Base-by-base conservation (phyloP, 2,888 invertebrate species). In the Lithophane ornitopus region DNA sequence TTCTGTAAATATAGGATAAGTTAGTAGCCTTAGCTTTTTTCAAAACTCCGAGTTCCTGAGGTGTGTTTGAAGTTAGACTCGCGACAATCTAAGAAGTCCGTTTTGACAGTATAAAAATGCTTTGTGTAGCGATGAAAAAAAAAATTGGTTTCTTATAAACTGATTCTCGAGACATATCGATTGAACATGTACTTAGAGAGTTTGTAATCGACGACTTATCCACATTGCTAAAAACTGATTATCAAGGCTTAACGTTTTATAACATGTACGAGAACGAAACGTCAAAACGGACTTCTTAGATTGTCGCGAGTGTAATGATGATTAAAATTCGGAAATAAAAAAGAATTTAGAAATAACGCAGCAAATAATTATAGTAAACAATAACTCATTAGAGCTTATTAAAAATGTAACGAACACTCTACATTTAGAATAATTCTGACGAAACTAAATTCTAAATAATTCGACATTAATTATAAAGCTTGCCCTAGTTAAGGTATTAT, bases 391-490 rank as follows among this genome's bases (percentile, higher is more conserved):
- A 26, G 26, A 58, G 26, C 2, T 56, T 8, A 8, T 0, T 16
- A 26, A 26, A 58, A 11, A 58, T 58, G 0, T 34, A 28, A 9
- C 19, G 19, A 26, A 28, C 9, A 28, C 19, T 28, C 9, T 16
- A 9, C 16, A 59, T 59, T 59, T 28, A 28, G 28, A 12, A 34
- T 61, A 34, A 34, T 34, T 34, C 22, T 12, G 3, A 22, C 4
- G 9, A n/a, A 62, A 62, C 62, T 39, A 62, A 62, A n/a, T 61
- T 61, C 34, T 22, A 14, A 39, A 39, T 62, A 39, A 39, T 62
- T 14, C 14, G 14, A 9, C 39, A 62, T n/a, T 39, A 16, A 62
- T 16, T n/a, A 39, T n/a, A 39, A 39, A 39, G 14, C 16, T 62
- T 62, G 2, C 14, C 39, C 4, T 39, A 62, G 39, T 39, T 22